Evolutionary conservation across 2,888 invertebrate genomes (phyloP).

Genomic region (Deilephila elpenor): DNA sequence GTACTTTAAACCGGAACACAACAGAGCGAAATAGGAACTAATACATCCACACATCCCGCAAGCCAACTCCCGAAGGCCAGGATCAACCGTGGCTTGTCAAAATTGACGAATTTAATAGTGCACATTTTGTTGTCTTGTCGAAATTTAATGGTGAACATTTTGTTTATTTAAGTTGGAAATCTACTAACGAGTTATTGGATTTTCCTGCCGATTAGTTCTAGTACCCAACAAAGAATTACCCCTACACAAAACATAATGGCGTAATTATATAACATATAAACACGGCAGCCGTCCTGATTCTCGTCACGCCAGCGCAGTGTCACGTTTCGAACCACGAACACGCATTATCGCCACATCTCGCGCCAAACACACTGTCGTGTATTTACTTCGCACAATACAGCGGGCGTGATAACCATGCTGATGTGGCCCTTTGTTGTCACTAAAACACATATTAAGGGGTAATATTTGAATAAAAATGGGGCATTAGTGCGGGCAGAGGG

Average conservation of each 20-base stretch:
- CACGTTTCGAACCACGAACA: conserved; percentile 27
- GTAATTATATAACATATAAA: conserved; percentile 6
- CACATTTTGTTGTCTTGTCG: no score
- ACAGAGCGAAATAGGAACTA: no score
- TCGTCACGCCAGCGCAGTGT: neutral
- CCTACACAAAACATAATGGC: neutral
- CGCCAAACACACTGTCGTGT: conserved; percentile 29
- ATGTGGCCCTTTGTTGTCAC: conserved; percentile 45
- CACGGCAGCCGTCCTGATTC: neutral
- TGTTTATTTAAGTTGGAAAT: no score
- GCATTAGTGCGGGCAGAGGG: conserved; percentile 15
- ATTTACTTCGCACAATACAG: conserved; percentile 18
- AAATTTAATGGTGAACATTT: no score
- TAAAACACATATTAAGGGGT: conserved; percentile 42
- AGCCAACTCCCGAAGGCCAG: no score
- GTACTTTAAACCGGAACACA: no score
- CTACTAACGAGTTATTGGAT: no score
- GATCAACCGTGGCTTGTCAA: no score
- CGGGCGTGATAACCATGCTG: conserved; percentile 52
- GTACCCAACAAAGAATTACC: neutral
- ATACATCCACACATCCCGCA: no score
- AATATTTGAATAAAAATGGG: conserved; percentile 37
- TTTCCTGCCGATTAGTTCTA: neutral
- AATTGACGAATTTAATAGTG: no score
- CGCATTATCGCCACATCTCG: conserved; percentile 24